Evolutionary conservation across 1,140 invertebrate species (phyloP).

Genomic region (Cryptotermes secundus): DNA sequence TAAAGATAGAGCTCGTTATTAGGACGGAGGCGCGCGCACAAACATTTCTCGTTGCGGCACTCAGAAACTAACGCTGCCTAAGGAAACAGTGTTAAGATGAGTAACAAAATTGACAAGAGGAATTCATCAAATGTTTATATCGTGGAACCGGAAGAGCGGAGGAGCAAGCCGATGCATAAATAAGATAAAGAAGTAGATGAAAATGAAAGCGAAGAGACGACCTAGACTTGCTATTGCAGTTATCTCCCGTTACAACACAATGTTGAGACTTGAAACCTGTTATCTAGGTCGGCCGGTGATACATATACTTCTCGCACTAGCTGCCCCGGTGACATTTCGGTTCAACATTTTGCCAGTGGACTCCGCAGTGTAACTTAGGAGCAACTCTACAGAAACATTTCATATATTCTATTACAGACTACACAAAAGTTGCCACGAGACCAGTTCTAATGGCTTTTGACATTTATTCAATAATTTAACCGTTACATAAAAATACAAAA

Average conservation of each 20-base stretch:
- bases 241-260: neutral
- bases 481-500: neutral
- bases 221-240: neutral
- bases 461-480: neutral
- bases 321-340: neutral
- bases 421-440: neutral
- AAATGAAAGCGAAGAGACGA: neutral
- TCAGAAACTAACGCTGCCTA: neutral
- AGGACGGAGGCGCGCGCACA: no score
- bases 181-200: neutral
- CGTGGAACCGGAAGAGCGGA: neutral
- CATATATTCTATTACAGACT: neutral
- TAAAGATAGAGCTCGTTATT: no score
- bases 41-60: neutral
- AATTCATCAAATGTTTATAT: neutral
- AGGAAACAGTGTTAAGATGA: neutral
- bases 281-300: neutral
- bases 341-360: neutral
- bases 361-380: neutral
- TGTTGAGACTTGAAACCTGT: neutral
- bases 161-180: neutral
- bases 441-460: neutral
- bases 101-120: neutral
- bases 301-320: neutral
- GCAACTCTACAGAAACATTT: neutral